phyloP scores from a whole-genome alignment of 2,113 vertebrate species.

The Xenus cinereus region DNA sequence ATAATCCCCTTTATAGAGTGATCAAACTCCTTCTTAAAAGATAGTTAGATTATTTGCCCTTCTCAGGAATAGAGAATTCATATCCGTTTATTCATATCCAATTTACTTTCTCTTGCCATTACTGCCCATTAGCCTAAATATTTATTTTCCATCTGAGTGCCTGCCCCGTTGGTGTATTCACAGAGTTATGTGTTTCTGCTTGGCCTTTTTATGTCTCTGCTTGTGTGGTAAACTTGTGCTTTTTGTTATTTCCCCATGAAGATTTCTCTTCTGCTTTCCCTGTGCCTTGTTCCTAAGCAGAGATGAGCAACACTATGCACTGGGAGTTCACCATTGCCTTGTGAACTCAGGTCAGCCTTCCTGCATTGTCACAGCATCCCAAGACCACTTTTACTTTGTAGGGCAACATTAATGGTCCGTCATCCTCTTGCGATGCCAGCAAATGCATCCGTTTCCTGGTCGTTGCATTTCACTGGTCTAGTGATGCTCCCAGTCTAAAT shows the following conservation, averaged over 20 bases:
- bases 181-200: background rate
- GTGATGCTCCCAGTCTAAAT: background rate
- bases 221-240: background rate
- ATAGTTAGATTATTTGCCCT: constrained; percentile 15
- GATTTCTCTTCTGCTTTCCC: background rate
- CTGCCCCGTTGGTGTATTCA: background rate
- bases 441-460: background rate
- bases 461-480: background rate
- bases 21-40: constrained; percentile 23
- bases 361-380: background rate
- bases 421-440: background rate
- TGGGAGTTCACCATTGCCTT: background rate
- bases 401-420: fast-evolving
- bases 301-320: fast-evolving
- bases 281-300: background rate
- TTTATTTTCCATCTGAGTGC: background rate
- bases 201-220: background rate
- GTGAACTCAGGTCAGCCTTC: background rate
- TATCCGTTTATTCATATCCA: background rate
- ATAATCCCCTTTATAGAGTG: constrained; percentile 54
- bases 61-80: background rate
- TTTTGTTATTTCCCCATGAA: background rate
- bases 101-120: constrained; percentile 18
- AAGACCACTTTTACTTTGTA: background rate
- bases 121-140: constrained; percentile 25